phyloP scores from a whole-genome alignment of 1,140 invertebrate species.

The Scylla paramamosain region DNA sequence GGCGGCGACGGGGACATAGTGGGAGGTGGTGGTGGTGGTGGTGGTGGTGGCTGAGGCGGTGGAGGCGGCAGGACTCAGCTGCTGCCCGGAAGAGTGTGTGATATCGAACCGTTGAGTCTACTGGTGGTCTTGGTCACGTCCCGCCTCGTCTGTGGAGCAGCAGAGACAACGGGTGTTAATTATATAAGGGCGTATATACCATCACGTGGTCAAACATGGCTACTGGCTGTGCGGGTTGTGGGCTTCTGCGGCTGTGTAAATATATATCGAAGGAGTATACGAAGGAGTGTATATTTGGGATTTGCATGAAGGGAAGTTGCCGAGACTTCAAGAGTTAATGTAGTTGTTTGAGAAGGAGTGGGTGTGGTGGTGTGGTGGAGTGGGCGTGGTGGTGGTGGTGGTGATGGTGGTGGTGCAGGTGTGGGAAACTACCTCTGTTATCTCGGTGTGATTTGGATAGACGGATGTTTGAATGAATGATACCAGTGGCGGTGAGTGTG shows the following conservation, averaged over 20 bases:
- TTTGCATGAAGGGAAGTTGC: too few relatives aligned
- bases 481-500: too few relatives aligned
- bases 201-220: neutral
- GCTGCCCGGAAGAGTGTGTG: conserved; percentile 59
- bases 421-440: too few relatives aligned
- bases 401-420: too few relatives aligned
- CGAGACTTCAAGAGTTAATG: too few relatives aligned
- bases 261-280: neutral
- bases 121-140: conserved; percentile 61
- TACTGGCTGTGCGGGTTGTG: neutral
- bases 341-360: too few relatives aligned
- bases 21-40: neutral
- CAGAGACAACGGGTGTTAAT: conserved; percentile 36
- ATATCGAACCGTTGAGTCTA: conserved; percentile 53
- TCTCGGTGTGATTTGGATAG: too few relatives aligned
- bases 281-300: neutral
- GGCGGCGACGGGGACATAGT: neutral
- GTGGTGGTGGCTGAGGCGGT: neutral
- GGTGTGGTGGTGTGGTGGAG: too few relatives aligned
- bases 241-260: neutral
- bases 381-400: too few relatives aligned
- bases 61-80: conserved; percentile 32
- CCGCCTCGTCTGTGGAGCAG: conserved; percentile 39
- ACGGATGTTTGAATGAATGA: too few relatives aligned
- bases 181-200: neutral